Percentiles rank a stretch among this genome's conserved stretches.
Conservation (phyloP, 2,888 invertebrate genomes). For the Cyclophora albipunctata region DNA sequence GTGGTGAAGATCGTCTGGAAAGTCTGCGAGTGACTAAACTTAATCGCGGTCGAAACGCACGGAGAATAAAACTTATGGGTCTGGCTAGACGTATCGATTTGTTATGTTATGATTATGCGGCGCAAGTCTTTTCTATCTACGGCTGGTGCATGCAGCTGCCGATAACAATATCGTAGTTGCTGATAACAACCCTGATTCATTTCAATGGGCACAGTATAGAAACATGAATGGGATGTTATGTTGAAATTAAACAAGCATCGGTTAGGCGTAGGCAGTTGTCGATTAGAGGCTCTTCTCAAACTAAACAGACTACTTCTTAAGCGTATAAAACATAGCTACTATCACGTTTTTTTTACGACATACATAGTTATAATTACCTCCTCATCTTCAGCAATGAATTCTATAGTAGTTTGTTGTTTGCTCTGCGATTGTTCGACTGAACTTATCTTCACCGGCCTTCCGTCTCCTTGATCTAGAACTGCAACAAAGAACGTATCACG, state of each 20-base stretch:
- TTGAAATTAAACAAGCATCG: neutral
- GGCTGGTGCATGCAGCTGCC: slow-evolving; percentile 7
- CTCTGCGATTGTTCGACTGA: slow-evolving; percentile 47
- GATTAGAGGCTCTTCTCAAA: too few species aligned
- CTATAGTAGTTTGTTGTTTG: slow-evolving; percentile 51
- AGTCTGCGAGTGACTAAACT: slow-evolving; percentile 6
- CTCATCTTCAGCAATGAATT: slow-evolving; percentile 61
- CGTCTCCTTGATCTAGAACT: slow-evolving; percentile 63
- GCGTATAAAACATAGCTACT: too few species aligned
- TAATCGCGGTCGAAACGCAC: slow-evolving; percentile 15
- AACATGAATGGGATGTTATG: neutral
- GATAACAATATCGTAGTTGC: slow-evolving; percentile 8
- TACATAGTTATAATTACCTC: slow-evolving; percentile 36
- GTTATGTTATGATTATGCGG: neutral
- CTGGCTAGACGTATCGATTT: slow-evolving; percentile 37
- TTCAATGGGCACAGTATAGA: neutral
- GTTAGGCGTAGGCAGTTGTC: too few species aligned
- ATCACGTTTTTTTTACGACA: too few species aligned
- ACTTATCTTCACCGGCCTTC: slow-evolving; percentile 43
- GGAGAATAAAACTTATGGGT: slow-evolving; percentile 22
- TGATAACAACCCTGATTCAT: too few species aligned
- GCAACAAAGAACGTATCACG: slow-evolving; percentile 41
- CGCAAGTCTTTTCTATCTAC: slow-evolving; percentile 1
- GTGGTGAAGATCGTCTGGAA: neutral
- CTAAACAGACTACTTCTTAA: too few species aligned